Evolutionary conservation across 1,140 invertebrate species (phyloP).

Genomic region (Heliconius melpomene): DNA sequence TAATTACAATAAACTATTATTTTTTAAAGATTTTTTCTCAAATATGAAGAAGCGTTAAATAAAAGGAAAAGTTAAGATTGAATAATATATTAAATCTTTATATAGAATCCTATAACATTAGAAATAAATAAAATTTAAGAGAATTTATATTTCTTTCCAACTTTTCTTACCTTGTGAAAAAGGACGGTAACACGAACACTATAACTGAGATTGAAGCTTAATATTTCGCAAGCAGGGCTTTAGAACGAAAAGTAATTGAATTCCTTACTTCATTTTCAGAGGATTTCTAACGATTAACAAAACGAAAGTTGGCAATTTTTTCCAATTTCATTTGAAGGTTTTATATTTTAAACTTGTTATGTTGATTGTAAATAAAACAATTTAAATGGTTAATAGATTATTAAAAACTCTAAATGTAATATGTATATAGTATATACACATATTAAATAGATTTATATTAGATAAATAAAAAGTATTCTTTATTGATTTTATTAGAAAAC

Average conservation of each 20-base stretch:
- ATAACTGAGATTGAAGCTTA: conserved; percentile 14
- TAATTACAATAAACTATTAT: no score
- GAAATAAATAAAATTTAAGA: background rate
- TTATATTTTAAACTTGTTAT: background rate
- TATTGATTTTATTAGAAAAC: no score
- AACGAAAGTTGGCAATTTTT: conserved; percentile 9
- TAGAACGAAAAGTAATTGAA: conserved; percentile 7
- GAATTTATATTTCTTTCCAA: background rate
- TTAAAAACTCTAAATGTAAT: no score
- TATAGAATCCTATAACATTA: background rate
- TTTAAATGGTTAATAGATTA: no score
- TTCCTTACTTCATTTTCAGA: conserved; percentile 9
- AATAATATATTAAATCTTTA: no score
- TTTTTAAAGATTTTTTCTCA: no score
- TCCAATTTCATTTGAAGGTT: conserved; percentile 1
- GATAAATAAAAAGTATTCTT: no score
- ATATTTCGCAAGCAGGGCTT: conserved; percentile 8
- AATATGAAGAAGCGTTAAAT: no score
- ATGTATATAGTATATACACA: no score
- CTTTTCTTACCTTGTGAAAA: conserved; percentile 1
- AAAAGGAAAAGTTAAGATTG: no score
- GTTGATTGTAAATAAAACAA: background rate
- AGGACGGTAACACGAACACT: conserved; percentile 10
- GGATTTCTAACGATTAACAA: conserved; percentile 14
- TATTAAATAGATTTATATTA: no score